These are phyloP conservation scores for Tetheella fluctuosa DNA, from an alignment of 2,888 invertebrate genomes.

Conservation along the genomic window DNA sequence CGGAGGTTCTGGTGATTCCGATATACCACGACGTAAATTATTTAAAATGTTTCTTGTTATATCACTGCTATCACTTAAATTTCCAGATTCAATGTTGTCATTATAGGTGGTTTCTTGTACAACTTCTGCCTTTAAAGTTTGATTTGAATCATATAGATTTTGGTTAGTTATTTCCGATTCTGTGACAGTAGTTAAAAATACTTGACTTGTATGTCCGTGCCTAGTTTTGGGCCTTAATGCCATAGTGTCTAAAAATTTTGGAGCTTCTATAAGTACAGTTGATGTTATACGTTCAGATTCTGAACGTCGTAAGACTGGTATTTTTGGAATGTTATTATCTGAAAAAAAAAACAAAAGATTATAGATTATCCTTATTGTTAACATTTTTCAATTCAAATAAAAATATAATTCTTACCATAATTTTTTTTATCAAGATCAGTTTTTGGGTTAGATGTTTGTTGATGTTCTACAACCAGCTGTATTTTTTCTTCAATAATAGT, in stretches of 20 bases:
- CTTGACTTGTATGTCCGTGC: slow-evolving; percentile 85
- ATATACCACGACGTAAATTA: slow-evolving; percentile 70
- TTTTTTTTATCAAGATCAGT: slow-evolving; percentile 25
- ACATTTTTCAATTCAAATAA: too few species aligned
- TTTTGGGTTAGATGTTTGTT: slow-evolving; percentile 21
- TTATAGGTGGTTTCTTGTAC: slow-evolving; percentile 26
- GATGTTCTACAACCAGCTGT: slow-evolving; percentile 24
- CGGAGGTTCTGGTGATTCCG: slow-evolving; percentile 78
- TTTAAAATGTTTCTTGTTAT: slow-evolving; percentile 71
- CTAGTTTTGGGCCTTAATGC: slow-evolving; percentile 87
- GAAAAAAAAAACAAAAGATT: slow-evolving; percentile 39
- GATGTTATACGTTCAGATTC: slow-evolving; percentile 74
- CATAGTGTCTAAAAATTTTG: slow-evolving; percentile 92
- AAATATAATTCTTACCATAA: slow-evolving; percentile 42
- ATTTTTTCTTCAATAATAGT: slow-evolving; percentile 40
- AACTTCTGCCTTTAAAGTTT: slow-evolving; percentile 24
- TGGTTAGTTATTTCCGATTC: slow-evolving; percentile 54
- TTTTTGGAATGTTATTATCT: slow-evolving; percentile 76
- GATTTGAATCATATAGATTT: slow-evolving; percentile 35
- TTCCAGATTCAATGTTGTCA: slow-evolving; percentile 62
- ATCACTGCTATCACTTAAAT: slow-evolving; percentile 75
- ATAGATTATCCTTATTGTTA: too few species aligned
- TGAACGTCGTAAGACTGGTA: slow-evolving; percentile 74
- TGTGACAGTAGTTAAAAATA: slow-evolving; percentile 80
- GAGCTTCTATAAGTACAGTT: slow-evolving; percentile 74